These are phyloP conservation scores for Acanthacorydalis orientalis DNA, from an alignment of 2,888 invertebrate genomes.

Conservation along the genomic window DNA sequence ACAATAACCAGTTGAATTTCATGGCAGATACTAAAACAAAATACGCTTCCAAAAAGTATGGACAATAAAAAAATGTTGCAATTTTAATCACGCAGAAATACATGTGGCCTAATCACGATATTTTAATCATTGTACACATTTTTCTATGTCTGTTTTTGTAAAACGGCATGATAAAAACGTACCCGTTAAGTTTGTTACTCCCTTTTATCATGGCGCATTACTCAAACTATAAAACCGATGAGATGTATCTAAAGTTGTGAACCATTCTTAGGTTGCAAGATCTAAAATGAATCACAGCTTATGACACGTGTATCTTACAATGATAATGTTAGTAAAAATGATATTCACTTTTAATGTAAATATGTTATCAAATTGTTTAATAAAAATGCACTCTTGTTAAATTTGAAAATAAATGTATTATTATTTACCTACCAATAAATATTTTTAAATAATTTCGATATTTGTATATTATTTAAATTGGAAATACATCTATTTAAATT, in stretches of 20 bases:
- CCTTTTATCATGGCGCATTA: too few species aligned
- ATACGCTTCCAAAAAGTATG: background rate
- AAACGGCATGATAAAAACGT: too few species aligned
- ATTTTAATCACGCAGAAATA: constrained; percentile 3
- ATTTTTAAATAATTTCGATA: too few species aligned
- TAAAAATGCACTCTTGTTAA: constrained; percentile 1
- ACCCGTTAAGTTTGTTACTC: too few species aligned
- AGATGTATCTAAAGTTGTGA: too few species aligned
- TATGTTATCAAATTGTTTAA: background rate
- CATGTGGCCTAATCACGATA: constrained; percentile 8
- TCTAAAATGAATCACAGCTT: too few species aligned
- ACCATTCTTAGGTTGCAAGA: too few species aligned
- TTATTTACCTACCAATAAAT: too few species aligned
- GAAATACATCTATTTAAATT: too few species aligned
- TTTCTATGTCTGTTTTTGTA: background rate
- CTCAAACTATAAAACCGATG: too few species aligned
- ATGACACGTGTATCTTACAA: too few species aligned
- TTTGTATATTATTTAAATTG: too few species aligned
- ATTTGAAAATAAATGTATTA: background rate
- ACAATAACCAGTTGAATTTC: background rate
- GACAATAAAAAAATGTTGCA: background rate
- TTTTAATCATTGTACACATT: constrained; percentile 6
- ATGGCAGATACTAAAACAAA: background rate
- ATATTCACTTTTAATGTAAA: background rate
- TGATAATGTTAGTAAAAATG: background rate